Conservation (phyloP, 2,888 invertebrate genomes). For the Prosopocoilus inquinatus region DNA sequence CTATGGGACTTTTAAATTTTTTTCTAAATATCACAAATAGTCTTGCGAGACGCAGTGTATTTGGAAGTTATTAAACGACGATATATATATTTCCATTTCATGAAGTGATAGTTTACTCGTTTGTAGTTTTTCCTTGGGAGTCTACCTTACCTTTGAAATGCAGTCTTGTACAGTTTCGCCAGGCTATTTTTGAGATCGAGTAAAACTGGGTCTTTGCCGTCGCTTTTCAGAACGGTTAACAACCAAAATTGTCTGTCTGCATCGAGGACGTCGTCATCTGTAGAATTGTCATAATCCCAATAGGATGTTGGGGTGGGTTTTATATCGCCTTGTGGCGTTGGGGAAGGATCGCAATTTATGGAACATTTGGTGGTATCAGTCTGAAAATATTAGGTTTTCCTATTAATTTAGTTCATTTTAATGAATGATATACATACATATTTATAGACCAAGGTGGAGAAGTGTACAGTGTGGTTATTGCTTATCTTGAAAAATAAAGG, state of each 20-base stretch:
- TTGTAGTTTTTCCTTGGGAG: no score
- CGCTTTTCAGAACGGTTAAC: slow-evolving; percentile 68
- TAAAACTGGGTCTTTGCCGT: slow-evolving; percentile 52
- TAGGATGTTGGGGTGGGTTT: slow-evolving; percentile 50
- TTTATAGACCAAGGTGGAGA: no score
- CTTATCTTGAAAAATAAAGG: no score
- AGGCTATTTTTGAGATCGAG: slow-evolving; percentile 69
- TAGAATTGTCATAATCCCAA: slow-evolving; percentile 21
- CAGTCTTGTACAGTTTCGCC: slow-evolving; percentile 75
- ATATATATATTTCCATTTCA: not conserved
- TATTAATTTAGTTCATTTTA: not conserved
- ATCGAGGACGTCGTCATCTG: slow-evolving; percentile 31
- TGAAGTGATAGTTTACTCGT: no score
- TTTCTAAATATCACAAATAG: no score
- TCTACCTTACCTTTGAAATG: slow-evolving; percentile 67
- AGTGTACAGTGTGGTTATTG: no score
- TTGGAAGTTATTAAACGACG: not conserved
- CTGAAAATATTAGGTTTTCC: slow-evolving; percentile 15
- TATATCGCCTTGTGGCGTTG: slow-evolving; percentile 51
- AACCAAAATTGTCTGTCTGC: slow-evolving; percentile 78
- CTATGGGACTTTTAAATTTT: no score
- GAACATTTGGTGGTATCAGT: slow-evolving; percentile 42
- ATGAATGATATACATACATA: no score
- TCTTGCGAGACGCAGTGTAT: no score
- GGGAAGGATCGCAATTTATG: slow-evolving; percentile 52